Evolutionary conservation across 2,888 invertebrate species (phyloP).

Genomic region (Cryptosula pallasiana): DNA sequence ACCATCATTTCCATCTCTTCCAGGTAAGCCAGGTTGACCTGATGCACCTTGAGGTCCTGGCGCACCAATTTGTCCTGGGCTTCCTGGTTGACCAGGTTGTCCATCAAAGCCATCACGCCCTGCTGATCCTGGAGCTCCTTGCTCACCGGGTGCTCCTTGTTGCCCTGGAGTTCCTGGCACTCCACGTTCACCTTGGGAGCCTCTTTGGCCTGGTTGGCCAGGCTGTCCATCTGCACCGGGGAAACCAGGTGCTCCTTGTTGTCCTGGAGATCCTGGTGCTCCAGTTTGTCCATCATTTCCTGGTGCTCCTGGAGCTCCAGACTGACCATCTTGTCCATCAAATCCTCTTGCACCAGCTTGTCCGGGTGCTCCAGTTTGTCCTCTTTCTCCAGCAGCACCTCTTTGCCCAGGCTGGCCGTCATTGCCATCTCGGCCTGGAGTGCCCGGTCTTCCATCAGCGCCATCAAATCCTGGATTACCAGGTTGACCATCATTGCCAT

Average conservation of each 20-base stretch:
- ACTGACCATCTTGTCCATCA: not conserved
- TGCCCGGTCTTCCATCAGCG: not conserved
- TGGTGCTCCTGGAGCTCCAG: not conserved
- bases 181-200: constrained; percentile 2
- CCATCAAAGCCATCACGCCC: not conserved
- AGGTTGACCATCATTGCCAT: constrained; percentile 3
- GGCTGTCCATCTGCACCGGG: not conserved
- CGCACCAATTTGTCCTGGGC: not conserved
- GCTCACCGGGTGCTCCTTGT: not conserved
- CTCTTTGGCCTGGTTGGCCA: not conserved
- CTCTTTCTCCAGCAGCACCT: not conserved
- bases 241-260: not conserved
- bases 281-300: not conserved
- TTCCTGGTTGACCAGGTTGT: constrained; percentile 9
- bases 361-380: constrained; percentile 21
- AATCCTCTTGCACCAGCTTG: not conserved
- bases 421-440: constrained; percentile 7
- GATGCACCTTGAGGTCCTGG: constrained; percentile 5
- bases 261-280: not conserved
- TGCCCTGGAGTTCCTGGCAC: constrained; percentile 7
- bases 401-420: constrained; percentile 3
- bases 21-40: not conserved
- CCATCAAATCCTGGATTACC: constrained; percentile 14
- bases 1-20: not conserved
- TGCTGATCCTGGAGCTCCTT: not conserved